Evolutionary conservation across 2,888 invertebrate species (phyloP).

Genomic region (Rhynchonema sp.): DNA sequence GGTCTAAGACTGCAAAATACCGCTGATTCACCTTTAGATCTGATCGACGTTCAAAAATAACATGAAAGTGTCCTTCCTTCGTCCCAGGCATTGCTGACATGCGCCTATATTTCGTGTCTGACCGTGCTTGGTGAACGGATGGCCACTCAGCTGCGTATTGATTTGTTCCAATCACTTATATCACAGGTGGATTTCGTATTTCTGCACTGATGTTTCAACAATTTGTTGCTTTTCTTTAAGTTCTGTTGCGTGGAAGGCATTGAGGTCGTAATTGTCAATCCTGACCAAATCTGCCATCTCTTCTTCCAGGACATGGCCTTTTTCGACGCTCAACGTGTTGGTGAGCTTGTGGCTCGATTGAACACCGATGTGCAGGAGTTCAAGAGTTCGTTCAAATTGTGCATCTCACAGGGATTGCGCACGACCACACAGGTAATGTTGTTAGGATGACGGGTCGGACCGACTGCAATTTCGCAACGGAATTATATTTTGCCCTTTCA

Average conservation of each 20-base stretch:
- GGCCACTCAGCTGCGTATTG: conserved; percentile 56
- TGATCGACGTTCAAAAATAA: too few species aligned
- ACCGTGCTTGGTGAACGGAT: conserved; percentile 71
- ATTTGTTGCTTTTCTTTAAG: too few species aligned
- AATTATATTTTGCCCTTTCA: too few species aligned
- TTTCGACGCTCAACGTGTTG: conserved; percentile 71
- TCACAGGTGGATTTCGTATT: conserved; percentile 27
- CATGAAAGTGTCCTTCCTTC: too few species aligned
- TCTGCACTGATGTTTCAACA: too few species aligned
- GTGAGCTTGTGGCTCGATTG: conserved; percentile 73
- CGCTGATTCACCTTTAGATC: too few species aligned
- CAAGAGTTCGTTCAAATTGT: conserved; percentile 82
- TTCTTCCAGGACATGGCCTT: conserved; percentile 59
- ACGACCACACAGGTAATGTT: conserved; percentile 69
- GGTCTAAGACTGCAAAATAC: too few species aligned
- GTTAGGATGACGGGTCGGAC: too few species aligned
- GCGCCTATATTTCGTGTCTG: conserved; percentile 65
- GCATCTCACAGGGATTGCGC: conserved; percentile 71
- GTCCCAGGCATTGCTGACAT: conserved; percentile 58
- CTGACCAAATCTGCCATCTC: neutral
- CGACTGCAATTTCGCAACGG: too few species aligned
- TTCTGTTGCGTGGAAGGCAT: too few species aligned
- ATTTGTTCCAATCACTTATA: conserved; percentile 60
- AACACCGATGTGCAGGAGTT: conserved; percentile 89
- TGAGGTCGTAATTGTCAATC: too few species aligned